Percentiles rank a stretch among this genome's conserved stretches.
Conservation (phyloP, 2,888 invertebrate genomes). For the Tuta absoluta region DNA sequence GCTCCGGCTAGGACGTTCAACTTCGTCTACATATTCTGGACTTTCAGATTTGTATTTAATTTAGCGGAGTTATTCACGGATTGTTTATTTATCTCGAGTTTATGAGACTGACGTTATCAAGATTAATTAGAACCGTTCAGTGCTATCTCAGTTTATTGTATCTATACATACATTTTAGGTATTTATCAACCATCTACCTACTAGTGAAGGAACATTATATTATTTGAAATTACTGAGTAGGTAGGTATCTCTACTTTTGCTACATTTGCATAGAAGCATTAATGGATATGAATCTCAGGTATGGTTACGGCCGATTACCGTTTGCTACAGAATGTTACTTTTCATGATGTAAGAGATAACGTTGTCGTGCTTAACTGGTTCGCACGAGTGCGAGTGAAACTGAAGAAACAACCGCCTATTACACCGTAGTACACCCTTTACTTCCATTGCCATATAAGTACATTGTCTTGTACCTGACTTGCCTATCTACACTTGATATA, state of each 20-base stretch:
- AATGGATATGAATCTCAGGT: constrained; percentile 8
- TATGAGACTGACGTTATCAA: neutral
- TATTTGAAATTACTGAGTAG: neutral
- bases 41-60: neutral
- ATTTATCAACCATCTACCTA: no score
- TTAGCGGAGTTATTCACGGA: neutral
- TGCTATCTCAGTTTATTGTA: constrained; percentile 4
- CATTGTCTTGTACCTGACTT: no score
- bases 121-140: constrained; percentile 5
- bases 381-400: constrained; percentile 20
- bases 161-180: no score
- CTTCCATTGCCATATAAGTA: no score
- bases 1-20: constrained; percentile 31
- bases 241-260: neutral
- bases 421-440: constrained; percentile 28
- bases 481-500: no score
- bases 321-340: constrained; percentile 16
- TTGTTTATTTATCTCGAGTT: neutral
- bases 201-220: neutral
- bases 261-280: constrained; percentile 9
- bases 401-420: constrained; percentile 28
- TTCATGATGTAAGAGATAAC: constrained; percentile 22
- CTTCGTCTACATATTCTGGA: constrained; percentile 19
- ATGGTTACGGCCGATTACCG: neutral
- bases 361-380: constrained; percentile 28